Base-by-base conservation (phyloP, 2,888 invertebrate species). In the Oxyteleia sp. region DNA sequence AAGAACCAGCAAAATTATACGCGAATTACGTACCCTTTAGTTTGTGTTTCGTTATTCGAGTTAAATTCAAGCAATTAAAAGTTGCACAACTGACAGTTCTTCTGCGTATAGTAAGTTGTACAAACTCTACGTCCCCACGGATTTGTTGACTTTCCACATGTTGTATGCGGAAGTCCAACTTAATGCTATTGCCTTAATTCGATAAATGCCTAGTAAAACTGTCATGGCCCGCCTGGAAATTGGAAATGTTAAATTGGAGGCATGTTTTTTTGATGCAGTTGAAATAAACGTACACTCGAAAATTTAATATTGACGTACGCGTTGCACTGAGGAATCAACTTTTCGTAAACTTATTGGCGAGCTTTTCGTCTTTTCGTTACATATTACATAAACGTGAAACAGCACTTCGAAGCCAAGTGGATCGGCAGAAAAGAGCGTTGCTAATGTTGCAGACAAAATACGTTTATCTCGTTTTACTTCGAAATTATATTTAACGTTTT, bases 331-430 rank as follows among this genome's bases (percentile, higher is more conserved):
- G 1, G 8, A 51, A 51, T 63, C 29, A 43, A 32, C 32, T 45
- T 63, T 63, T 53, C 49, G 18, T 0, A 63, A 63, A 53, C 32
- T 74, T 63, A 53, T 63, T 53, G 63, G 51, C 18, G 23, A 38
- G 59, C 29, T 74, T 64, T 74, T 64, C 45, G 23, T 15, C 11
- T 47, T 32, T 26, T 41, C 43, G 59, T 68, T 76, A 66, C 57
- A 76, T 76, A 76, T 76, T 68, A 76, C 51, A 68, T 61, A 51
- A 76, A 76, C 32, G 68, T 43, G 61, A 61, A 76, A n/a, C n/a
- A n/a, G n/a, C n/a, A n/a, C n/a, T n/a, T n/a, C n/a, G n/a, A n/a
- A n/a, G n/a, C n/a, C n/a, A n/a, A n/a, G n/a, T n/a, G n/a, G n/a
- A n/a, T n/a, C n/a, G n/a, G n/a, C n/a, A n/a, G n/a, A n/a, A n/a